Evolutionary conservation across 2,888 invertebrate species (phyloP).

Genomic region (Tigriopus californicus): DNA sequence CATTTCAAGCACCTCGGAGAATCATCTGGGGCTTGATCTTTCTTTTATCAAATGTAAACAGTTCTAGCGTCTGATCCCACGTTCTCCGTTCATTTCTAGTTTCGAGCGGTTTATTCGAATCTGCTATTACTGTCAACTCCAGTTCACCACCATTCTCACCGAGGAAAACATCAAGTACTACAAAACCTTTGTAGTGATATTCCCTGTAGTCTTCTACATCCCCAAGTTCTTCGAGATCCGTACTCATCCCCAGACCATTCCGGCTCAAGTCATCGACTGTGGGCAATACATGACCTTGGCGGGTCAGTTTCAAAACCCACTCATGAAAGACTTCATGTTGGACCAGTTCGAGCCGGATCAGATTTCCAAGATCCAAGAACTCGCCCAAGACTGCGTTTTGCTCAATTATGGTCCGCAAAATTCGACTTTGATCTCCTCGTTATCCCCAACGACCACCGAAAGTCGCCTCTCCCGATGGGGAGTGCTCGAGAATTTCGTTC

Average conservation of each 20-base stretch:
- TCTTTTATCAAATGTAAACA: neutral
- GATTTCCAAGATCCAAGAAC: neutral
- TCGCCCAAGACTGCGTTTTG: neutral
- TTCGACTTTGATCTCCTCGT: no score
- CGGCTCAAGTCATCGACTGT: neutral
- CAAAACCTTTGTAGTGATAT: neutral
- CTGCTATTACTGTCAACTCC: slow-evolving; percentile 7
- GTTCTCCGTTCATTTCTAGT: neutral
- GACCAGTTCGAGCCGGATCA: neutral
- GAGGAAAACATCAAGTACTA: slow-evolving; percentile 10
- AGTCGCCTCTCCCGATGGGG: no score
- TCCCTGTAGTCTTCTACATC: slow-evolving; percentile 5
- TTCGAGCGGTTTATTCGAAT: slow-evolving; percentile 12
- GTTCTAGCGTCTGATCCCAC: no score
- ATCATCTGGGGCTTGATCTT: neutral
- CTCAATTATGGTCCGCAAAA: no score
- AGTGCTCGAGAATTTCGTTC: no score
- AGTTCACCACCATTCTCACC: neutral
- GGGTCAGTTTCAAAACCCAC: neutral
- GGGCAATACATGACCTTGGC: neutral
- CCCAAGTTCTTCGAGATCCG: slow-evolving; percentile 7
- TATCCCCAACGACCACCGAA: no score
- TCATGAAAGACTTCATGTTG: neutral
- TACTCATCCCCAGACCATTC: neutral
- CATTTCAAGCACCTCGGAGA: neutral